Percentiles rank a stretch among this genome's conserved stretches.
Conservation (phyloP, 2,888 invertebrate genomes). For the Temnothorax rugatulus region DNA sequence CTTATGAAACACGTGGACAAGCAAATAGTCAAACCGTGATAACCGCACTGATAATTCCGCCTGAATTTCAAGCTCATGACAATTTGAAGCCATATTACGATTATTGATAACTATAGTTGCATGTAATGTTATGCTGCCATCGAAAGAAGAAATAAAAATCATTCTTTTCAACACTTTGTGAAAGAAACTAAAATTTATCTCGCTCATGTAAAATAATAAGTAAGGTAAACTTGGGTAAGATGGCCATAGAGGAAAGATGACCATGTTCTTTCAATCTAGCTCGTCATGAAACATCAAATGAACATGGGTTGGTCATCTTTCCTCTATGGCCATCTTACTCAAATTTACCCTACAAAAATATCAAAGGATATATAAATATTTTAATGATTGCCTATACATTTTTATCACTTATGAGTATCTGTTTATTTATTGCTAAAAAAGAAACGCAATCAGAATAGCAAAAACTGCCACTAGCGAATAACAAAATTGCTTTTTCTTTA, state of each 20-base stretch:
- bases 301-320: too few species aligned
- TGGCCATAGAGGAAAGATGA: too few species aligned
- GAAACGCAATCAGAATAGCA: background rate
- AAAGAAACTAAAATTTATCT: background rate
- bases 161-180: background rate
- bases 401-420: background rate
- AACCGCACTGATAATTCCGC: constrained; percentile 15
- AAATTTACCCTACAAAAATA: background rate
- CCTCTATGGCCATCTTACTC: too few species aligned
- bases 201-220: background rate
- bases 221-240: too few species aligned
- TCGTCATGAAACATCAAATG: too few species aligned
- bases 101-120: constrained; percentile 10
- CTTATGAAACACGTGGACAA: constrained; percentile 9
- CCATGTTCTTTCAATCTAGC: too few species aligned
- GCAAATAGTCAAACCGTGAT: constrained; percentile 3
- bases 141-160: background rate
- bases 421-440: background rate
- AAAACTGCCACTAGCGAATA: background rate
- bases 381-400: background rate
- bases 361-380: background rate
- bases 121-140: background rate
- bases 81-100: constrained; percentile 9
- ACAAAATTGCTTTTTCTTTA: background rate
- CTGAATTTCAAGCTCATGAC: constrained; percentile 16